A percentile compares a stretch with the other conserved stretches of the same genome.
phyloP scores from a whole-genome alignment of 2,797 vertebrate species.

The Sebastes matsubarae region DNA sequence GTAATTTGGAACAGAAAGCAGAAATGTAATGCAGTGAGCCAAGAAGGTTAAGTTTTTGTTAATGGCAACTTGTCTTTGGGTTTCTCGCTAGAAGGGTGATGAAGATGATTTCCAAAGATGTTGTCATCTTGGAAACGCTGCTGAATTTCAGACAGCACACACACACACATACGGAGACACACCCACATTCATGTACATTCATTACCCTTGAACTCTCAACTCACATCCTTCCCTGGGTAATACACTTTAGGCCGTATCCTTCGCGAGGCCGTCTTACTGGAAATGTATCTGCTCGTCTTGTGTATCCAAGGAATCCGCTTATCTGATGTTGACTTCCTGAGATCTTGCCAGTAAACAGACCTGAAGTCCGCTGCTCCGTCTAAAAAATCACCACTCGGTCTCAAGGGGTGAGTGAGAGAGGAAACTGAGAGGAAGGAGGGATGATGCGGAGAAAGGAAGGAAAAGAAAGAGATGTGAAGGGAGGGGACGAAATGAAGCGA shows the following conservation, averaged over 20 bases:
- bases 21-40: constrained; percentile 16
- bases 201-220: constrained; percentile 64
- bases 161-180: not conserved
- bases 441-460: constrained; percentile 55
- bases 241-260: constrained; percentile 49
- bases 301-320: constrained; percentile 76
- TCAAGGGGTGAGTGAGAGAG: constrained; percentile 64
- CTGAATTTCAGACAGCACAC: not conserved
- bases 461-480: constrained; percentile 29
- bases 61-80: constrained; percentile 26
- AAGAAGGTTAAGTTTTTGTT: constrained; percentile 28
- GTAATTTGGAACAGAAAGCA: constrained; percentile 36
- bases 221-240: constrained; percentile 67
- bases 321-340: constrained; percentile 81
- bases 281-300: constrained; percentile 72
- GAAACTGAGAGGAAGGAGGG: constrained; percentile 60
- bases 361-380: constrained; percentile 46
- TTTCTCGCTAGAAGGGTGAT: constrained; percentile 16
- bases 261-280: constrained; percentile 49
- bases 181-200: constrained; percentile 31
- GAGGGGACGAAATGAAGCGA: constrained; percentile 32
- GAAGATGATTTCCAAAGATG: constrained; percentile 47
- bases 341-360: constrained; percentile 73
- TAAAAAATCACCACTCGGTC: constrained; percentile 51
- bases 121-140: constrained; percentile 46